Base-by-base conservation (phyloP, 2,797 vertebrate genomes). In the Parauchenoglanis punctatus region DNA sequence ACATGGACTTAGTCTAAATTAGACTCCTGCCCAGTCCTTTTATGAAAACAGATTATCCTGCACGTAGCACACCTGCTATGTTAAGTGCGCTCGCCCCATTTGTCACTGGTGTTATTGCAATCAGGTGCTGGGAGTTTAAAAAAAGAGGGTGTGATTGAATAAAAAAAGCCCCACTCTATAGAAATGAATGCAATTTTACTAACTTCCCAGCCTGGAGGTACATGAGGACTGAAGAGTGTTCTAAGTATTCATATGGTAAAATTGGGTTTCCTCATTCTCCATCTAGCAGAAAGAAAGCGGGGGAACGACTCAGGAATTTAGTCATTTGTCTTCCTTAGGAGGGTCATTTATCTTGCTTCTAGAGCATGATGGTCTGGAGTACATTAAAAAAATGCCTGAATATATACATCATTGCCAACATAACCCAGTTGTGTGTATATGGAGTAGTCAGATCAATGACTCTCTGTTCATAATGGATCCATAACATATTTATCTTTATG, bases 1-100 rank as follows among this genome's bases (percentile, higher is more conserved):
- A 87, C 88, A 88, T 72, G 90, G 87, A 91, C 87, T 90, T 92
- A 90, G 82, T 93, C 89, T 90, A 89, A 93, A 92, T 91, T 92
- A 92, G 90, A 92, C 91, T 88, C 86, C 90, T 91, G 90, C 90
- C 93, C 87, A 85, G 88, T 93, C 87, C 87, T 91, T 94, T 95
- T 93, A 94, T 94, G 92, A 94, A 94, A 94, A 95, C 91, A 92
- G 89, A 94, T 95, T 93, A 94, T 92, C 78, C 87, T 59, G 76
- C 82, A 89, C 91, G 87, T 88, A 92, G 93, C 88, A 86, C 93
- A 93, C 92, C 93, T 94, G 93, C 92, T 93, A 87, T 86, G 85
- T 88, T 83, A 58, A 78, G 86, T 35, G 56, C 87, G 58, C 89
- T 44, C 85, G 83, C 86, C 81, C 91, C 93, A 94, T 95, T 92